Conservation (phyloP, 1,140 invertebrate genomes). For the Magallana angulata region DNA sequence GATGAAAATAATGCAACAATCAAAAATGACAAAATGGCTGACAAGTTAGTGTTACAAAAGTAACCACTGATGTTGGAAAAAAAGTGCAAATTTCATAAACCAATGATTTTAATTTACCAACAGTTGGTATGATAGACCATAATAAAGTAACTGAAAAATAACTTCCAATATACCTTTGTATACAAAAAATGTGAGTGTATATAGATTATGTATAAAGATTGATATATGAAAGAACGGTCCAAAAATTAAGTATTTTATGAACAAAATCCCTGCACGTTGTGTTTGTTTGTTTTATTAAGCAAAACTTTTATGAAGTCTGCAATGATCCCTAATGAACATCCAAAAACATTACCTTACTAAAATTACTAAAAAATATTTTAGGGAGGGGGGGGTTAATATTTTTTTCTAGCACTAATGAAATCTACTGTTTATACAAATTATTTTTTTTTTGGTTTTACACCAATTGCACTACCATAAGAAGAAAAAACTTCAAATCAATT, state of each 20-base stretch:
- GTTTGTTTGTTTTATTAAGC: background rate
- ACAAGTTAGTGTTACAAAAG: constrained; percentile 10
- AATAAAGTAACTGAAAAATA: background rate
- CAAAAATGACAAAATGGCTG: background rate
- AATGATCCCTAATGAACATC: background rate
- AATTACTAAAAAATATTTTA: background rate
- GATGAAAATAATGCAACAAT: background rate
- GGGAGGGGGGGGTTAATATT: background rate
- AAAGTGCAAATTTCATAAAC: background rate
- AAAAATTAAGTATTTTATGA: too few relatives aligned
- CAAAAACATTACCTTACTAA: background rate
- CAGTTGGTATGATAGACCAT: background rate
- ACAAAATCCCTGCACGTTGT: too few relatives aligned
- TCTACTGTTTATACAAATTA: background rate
- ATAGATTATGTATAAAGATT: too few relatives aligned
- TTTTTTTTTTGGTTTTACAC: too few relatives aligned
- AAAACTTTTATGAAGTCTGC: background rate
- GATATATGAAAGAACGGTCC: too few relatives aligned
- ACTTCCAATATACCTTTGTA: background rate
- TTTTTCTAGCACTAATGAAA: background rate
- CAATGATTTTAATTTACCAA: background rate
- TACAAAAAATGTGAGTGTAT: background rate
- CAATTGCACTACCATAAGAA: background rate
- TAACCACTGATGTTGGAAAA: background rate
- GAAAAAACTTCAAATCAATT: background rate